Base-by-base conservation (phyloP, 1,140 invertebrate species). In the Xylocopa sonorina region DNA sequence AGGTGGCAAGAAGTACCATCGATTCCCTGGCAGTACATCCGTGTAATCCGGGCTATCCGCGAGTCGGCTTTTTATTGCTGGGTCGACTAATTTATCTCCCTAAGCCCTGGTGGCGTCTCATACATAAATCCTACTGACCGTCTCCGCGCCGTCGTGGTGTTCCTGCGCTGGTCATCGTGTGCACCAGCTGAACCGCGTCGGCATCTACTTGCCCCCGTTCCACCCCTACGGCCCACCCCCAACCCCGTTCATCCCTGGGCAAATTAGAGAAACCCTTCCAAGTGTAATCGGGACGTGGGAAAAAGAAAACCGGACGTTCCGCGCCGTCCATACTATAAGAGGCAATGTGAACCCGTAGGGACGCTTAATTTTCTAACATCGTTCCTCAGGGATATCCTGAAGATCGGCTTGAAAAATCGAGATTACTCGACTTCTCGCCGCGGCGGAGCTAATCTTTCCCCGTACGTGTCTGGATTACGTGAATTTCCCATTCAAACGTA, bases 31-130 rank as follows among this genome's bases (percentile, higher is more conserved):
- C 84, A 88, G 86, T 88, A 87, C 85, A 85, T 88, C 72, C 85
- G 85, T 88, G 83, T 89, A 88, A 89, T 89, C 88, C 83, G 60
- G 80, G 82, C 85, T 84, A 88, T 88, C 85, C 86, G 81, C 88
- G 84, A 85, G 85, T 88, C 87, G 83, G 83, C 86, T 89, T 89
- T 89, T 89, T 89, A 88, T 83, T 82, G 78, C 72, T 74, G 34
- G 48, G 27, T 79, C 72, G 81, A 80, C 88, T 88, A 89, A 89
- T 89, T 89, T 89, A 89, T 89, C 88, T 88, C 82, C 74, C 83
- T 85, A 88, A 89, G 84, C 85, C 79, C 74, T 73, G 76, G 60
- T 73, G 60, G 67, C 83, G 77, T 85, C 84, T 89, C 84, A 85
- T 89, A 88, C 86, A 89, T 88, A 89, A 88, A 88, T 89, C 84